Percentiles rank a stretch among this genome's conserved stretches.
Conservation (phyloP, 2,888 invertebrate species). For the Mycalesis mineus region DNA sequence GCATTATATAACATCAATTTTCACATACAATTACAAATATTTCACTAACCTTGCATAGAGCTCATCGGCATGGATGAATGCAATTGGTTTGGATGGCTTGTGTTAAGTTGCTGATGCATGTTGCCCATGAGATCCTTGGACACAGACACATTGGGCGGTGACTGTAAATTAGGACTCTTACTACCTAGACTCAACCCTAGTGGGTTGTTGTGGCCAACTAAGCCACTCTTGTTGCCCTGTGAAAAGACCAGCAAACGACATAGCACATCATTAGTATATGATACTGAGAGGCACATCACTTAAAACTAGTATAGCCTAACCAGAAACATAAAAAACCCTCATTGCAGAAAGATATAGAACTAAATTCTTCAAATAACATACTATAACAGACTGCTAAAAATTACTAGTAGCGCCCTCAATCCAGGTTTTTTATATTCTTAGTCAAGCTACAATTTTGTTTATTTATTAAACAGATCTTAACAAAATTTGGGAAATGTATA, state of each 20-base stretch:
- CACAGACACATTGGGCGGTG: slow-evolving; percentile 89
- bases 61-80: slow-evolving; percentile 82
- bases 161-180: slow-evolving; percentile 91
- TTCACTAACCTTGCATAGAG: slow-evolving; percentile 81
- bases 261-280: slow-evolving; percentile 51
- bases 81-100: slow-evolving; percentile 81
- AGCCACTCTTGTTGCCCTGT: slow-evolving; percentile 84
- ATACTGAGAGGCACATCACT: not conserved
- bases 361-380: no score
- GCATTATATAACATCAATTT: no score
- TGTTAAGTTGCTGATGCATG: slow-evolving; percentile 84
- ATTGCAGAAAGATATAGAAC: no score
- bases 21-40: not conserved
- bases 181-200: slow-evolving; percentile 87
- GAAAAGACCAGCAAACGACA: slow-evolving; percentile 70
- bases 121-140: slow-evolving; percentile 88
- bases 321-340: no score
- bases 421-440: no score
- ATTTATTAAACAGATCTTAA: no score
- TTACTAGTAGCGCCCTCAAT: no score
- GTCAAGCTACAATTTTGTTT: no score
- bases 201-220: slow-evolving; percentile 84
- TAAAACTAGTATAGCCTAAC: not conserved
- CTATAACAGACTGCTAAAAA: no score
- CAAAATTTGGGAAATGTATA: no score